Conservation (phyloP, 2,113 vertebrate species). For the Dolichallabes microphthalmus region DNA sequence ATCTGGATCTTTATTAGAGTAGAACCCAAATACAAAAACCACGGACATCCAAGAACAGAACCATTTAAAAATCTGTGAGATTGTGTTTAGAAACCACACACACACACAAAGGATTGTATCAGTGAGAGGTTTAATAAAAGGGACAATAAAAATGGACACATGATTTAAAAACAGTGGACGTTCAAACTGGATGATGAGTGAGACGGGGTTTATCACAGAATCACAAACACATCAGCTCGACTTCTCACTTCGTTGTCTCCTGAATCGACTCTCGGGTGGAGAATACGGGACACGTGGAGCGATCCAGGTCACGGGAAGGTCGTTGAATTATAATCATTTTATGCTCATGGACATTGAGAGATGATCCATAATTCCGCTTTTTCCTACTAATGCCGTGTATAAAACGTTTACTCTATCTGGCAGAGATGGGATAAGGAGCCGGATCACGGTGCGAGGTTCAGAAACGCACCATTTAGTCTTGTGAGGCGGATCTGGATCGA, state of each 20-base stretch:
- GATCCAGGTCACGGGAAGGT: background rate
- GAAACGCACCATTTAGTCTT: conserved; percentile 68
- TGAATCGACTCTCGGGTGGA: background rate
- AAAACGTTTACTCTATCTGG: conserved; percentile 29
- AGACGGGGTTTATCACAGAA: background rate
- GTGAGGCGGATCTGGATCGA: conserved; percentile 78
- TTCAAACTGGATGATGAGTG: background rate
- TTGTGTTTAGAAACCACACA: background rate
- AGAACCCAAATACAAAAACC: background rate
- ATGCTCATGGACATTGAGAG: background rate
- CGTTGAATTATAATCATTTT: background rate
- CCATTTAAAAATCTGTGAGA: background rate
- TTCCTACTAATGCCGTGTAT: conserved; percentile 27
- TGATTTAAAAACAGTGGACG: background rate
- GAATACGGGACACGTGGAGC: background rate
- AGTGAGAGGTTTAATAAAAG: conserved; percentile 39
- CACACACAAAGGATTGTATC: background rate
- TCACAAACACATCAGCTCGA: background rate
- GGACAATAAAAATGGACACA: conserved; percentile 33
- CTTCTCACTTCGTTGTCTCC: background rate
- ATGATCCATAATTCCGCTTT: background rate
- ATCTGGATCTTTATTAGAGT: background rate
- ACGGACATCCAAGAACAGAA: background rate
- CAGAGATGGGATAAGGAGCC: background rate
- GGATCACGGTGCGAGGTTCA: background rate